A percentile compares a stretch with the other conserved stretches of the same genome.
phyloP scores from a whole-genome alignment of 2,113 vertebrate genomes.

The Calonectris borealis region DNA sequence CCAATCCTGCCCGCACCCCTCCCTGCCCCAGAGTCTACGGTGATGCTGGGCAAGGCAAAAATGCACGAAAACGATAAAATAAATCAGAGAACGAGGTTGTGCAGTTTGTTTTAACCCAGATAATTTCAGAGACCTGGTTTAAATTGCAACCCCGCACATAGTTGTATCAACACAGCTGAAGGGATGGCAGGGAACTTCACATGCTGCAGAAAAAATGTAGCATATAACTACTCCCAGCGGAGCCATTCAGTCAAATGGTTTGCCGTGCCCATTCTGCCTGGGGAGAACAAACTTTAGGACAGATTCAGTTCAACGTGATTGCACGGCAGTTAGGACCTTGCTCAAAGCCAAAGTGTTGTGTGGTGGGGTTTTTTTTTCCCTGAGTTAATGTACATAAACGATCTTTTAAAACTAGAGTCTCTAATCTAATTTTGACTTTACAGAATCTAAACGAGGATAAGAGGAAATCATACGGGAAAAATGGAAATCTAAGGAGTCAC shows the following conservation, averaged over 20 bases:
- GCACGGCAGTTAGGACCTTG: not conserved
- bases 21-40: not conserved
- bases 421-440: not conserved
- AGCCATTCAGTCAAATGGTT: not conserved
- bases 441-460: not conserved
- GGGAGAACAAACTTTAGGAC: not conserved
- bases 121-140: not conserved
- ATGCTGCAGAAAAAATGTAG: not conserved
- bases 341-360: not conserved
- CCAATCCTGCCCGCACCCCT: not conserved
- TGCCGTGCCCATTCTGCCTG: not conserved
- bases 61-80: accelerated
- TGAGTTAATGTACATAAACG: not conserved
- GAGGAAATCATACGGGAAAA: not conserved
- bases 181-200: not conserved
- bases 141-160: not conserved
- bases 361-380: too few species aligned
- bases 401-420: not conserved
- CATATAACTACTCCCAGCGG: not conserved
- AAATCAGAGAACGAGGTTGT: not conserved
- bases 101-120: not conserved
- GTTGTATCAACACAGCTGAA: not conserved
- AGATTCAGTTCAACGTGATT: not conserved
- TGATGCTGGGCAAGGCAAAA: not conserved
- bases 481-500: not conserved